phyloP scores from a whole-genome alignment of 2,888 invertebrate species.

The Macrophya alboannulata region DNA sequence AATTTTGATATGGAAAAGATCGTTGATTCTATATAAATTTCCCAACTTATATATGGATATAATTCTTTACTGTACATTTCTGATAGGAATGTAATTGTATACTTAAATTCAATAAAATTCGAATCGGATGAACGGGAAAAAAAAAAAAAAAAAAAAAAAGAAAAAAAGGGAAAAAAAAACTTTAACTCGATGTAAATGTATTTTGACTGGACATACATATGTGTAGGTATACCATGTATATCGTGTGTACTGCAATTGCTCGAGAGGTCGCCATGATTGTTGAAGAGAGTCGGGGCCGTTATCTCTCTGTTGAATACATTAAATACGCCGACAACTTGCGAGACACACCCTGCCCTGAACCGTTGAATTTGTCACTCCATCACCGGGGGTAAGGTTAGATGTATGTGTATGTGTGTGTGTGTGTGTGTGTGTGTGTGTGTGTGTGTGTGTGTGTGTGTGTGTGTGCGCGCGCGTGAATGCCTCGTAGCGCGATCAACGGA shows the following conservation, averaged over 20 bases:
- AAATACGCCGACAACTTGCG: constrained; percentile 10
- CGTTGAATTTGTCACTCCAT: constrained; percentile 34
- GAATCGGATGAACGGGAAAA: not conserved
- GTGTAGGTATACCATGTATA: not conserved
- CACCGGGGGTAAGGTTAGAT: not conserved
- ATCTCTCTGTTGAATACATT: constrained; percentile 43
- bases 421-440: not conserved
- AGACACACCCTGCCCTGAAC: constrained; percentile 42
- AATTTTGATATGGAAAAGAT: not conserved
- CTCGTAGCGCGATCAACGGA: not conserved
- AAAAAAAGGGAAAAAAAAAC: not conserved
- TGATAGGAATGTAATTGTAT: not conserved
- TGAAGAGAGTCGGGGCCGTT: constrained; percentile 26
- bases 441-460: not conserved
- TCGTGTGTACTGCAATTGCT: not conserved
- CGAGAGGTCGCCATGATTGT: constrained; percentile 22
- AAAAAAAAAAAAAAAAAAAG: not conserved
- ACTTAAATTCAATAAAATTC: not conserved
- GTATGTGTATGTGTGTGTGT: not conserved
- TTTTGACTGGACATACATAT: not conserved
- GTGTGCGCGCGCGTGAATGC: not conserved
- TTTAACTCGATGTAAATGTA: not conserved
- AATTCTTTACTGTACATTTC: not conserved
- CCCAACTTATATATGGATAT: too few species aligned
- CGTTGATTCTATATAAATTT: not conserved